Evolutionary conservation across 2,888 invertebrate genomes (phyloP).

Genomic region (Agrotis segetum): DNA sequence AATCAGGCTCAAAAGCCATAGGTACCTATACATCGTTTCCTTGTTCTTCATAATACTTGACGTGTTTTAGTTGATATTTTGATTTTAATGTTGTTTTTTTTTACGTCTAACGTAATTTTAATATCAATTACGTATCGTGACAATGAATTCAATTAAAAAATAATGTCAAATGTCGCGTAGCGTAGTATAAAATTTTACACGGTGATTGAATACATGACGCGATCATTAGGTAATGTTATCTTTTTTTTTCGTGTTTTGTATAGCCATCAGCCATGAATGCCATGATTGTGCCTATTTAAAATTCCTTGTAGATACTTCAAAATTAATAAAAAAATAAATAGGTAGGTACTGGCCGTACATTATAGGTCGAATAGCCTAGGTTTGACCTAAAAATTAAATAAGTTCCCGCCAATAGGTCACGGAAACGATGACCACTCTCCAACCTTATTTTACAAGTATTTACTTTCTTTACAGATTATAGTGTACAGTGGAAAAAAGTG

Average conservation of each 20-base stretch:
- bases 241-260: slow-evolving; percentile 41
- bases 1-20: not conserved
- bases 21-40: too few relatives aligned
- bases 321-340: not conserved
- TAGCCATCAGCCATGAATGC: too few relatives aligned
- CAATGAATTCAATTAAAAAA: slow-evolving; percentile 9
- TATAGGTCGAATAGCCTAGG: not conserved
- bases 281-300: slow-evolving; percentile 17
- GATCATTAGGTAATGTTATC: slow-evolving; percentile 17
- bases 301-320: slow-evolving; percentile 26
- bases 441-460: not conserved
- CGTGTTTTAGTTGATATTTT: too few relatives aligned
- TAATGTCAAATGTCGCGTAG: slow-evolving; percentile 29
- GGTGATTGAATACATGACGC: slow-evolving; percentile 46
- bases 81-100: too few relatives aligned
- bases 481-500: slow-evolving; percentile 17
- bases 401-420: slow-evolving; percentile 50
- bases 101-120: not conserved
- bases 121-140: not conserved
- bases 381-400: slow-evolving; percentile 21
- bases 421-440: not conserved
- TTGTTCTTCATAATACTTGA: too few relatives aligned
- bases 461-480: slow-evolving; percentile 1
- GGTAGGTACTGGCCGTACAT: slow-evolving; percentile 21
- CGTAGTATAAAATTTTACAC: slow-evolving; percentile 40